Conservation (phyloP, 2,113 vertebrate species). For the Leptobrachium ailaonicum region DNA sequence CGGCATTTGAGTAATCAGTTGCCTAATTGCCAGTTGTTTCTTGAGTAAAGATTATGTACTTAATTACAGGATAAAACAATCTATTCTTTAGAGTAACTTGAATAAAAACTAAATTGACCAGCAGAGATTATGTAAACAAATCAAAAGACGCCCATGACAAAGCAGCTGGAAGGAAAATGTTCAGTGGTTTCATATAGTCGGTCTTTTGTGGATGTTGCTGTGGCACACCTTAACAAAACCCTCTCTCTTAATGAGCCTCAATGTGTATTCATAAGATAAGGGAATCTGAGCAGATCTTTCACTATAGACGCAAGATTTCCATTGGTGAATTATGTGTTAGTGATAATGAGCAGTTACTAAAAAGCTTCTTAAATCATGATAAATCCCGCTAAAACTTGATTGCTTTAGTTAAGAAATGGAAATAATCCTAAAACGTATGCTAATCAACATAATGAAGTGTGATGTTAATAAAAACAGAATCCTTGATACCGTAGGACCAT, state of each 20-base stretch:
- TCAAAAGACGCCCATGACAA: conserved; percentile 7
- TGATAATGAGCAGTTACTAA: conserved; percentile 1
- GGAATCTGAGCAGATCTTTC: conserved; percentile 9
- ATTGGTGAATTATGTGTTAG: conserved; percentile 5
- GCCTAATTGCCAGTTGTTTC: background rate
- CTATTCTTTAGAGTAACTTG: background rate
- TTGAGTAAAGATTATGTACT: conserved; percentile 8
- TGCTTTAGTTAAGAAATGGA: conserved; percentile 7
- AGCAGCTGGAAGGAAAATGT: background rate
- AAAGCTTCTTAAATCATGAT: conserved; percentile 12
- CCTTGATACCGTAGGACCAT: background rate
- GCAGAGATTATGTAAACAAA: background rate
- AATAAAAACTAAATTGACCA: no score
- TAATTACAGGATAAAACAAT: background rate
- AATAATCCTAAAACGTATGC: background rate
- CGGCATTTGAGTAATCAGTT: conserved; percentile 22
- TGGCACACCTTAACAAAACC: background rate
- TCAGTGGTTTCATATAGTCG: conserved; percentile 13
- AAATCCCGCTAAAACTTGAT: conserved; percentile 8
- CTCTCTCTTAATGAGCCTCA: background rate
- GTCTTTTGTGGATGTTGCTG: background rate
- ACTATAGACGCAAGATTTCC: background rate
- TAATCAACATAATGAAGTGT: background rate
- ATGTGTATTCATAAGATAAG: conserved; percentile 20
- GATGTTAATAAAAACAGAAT: no score